These are phyloP conservation scores for Andrena camellia DNA, from an alignment of 2,888 invertebrate genomes.

Conservation along the genomic window DNA sequence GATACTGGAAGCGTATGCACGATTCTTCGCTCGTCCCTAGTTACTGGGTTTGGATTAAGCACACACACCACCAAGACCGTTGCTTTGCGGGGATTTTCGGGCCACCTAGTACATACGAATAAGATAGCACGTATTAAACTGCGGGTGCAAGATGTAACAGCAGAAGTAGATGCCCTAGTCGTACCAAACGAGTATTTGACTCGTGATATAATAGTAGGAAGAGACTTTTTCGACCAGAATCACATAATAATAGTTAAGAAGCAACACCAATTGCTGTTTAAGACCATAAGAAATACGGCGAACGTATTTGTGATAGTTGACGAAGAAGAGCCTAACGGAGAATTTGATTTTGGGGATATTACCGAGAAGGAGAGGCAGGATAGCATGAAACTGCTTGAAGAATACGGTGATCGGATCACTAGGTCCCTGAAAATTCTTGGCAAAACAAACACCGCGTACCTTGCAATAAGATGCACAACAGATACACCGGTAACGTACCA, in stretches of 20 bases:
- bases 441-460: background rate
- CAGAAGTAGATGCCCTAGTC: background rate
- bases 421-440: background rate
- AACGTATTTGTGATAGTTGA: background rate
- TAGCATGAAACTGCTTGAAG: background rate
- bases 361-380: background rate
- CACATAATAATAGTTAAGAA: background rate
- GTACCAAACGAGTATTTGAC: background rate
- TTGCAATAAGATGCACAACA: background rate
- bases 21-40: background rate
- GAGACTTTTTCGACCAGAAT: background rate
- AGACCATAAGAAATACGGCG: background rate
- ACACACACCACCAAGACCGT: background rate
- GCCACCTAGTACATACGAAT: background rate
- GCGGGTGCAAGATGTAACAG: background rate
- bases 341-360: background rate
- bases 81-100: background rate
- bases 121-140: background rate
- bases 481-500: background rate
- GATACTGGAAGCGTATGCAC: background rate
- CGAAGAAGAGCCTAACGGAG: background rate
- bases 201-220: background rate
- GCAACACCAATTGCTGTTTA: background rate
- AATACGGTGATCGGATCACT: background rate
- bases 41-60: background rate